Evolutionary conservation across 2,797 vertebrate species (phyloP).

Genomic region (Valencia hispanica): DNA sequence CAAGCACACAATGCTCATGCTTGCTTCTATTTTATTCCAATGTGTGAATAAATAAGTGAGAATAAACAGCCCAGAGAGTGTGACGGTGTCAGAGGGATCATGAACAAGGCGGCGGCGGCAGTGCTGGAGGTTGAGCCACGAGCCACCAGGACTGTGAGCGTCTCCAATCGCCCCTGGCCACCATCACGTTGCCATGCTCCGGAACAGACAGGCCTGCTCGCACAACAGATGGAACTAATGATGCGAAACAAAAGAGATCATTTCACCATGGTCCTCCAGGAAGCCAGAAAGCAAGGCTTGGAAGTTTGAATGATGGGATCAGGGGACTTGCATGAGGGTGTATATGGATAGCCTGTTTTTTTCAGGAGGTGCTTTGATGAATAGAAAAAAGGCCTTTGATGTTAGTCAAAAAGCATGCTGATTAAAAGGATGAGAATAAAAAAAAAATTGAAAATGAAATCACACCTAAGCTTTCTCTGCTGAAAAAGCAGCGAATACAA

Average conservation of each 20-base stretch:
- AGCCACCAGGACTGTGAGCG: conserved; percentile 72
- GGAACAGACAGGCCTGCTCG: conserved; percentile 81
- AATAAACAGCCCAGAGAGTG: conserved; percentile 60
- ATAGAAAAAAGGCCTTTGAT: conserved; percentile 71
- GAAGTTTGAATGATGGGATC: conserved; percentile 83
- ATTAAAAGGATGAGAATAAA: conserved; percentile 61
- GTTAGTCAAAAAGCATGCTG: conserved; percentile 62
- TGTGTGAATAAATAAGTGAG: conserved; percentile 73
- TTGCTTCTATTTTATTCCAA: conserved; percentile 38
- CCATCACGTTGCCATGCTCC: conserved; percentile 82
- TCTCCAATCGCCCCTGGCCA: conserved; percentile 81
- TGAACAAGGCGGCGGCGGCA: conserved; percentile 48
- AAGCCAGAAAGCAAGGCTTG: conserved; percentile 80
- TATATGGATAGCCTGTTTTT: conserved; percentile 68
- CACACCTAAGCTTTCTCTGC: background rate
- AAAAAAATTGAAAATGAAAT: conserved; percentile 10
- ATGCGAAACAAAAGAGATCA: conserved; percentile 91
- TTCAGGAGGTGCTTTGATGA: conserved; percentile 66
- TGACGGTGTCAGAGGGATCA: conserved; percentile 64
- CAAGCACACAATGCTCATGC: conserved; percentile 28
- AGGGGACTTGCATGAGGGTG: conserved; percentile 73
- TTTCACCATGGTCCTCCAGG: conserved; percentile 81
- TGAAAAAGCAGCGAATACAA: background rate
- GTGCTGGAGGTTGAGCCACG: conserved; percentile 76
- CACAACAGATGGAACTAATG: conserved; percentile 92